A percentile compares a stretch with the other conserved stretches of the same genome.
Conservation (phyloP, 1,140 invertebrate genomes). For the Apis dorsata region DNA sequence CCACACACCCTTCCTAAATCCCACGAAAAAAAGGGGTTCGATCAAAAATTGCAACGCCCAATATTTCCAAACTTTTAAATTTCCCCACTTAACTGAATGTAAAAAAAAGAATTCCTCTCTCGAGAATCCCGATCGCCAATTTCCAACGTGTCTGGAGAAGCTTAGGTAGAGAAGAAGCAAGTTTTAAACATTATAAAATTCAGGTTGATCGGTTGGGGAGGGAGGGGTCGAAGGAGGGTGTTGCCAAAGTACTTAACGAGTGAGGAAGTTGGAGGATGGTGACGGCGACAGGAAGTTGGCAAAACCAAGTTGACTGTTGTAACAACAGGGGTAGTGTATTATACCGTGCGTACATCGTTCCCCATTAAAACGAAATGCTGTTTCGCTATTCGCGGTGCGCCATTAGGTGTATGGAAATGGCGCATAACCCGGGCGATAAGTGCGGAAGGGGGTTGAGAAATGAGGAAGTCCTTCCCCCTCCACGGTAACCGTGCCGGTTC, state of each 20-base stretch:
- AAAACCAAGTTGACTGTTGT: constrained; percentile 45
- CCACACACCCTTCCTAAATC: no score
- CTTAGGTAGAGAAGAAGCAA: background rate
- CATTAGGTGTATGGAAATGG: constrained; percentile 68
- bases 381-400: constrained; percentile 65
- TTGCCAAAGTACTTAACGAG: constrained; percentile 63
- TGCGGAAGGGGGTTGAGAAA: constrained; percentile 68
- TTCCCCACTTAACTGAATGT: no score
- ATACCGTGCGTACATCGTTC: constrained; percentile 29
- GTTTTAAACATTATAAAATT: constrained; percentile 50
- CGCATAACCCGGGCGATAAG: constrained; percentile 67
- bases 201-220: constrained; percentile 5
- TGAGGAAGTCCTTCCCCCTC: constrained; percentile 53
- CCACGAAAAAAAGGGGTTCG: no score
- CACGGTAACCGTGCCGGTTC: constrained; percentile 61
- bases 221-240: constrained; percentile 48
- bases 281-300: constrained; percentile 56
- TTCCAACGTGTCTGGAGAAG: no score
- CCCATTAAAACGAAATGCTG: constrained; percentile 68
- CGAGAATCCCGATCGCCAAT: no score
- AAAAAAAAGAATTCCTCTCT: no score
- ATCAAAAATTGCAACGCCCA: no score
- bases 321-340: constrained; percentile 37
- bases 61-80: no score
- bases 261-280: constrained; percentile 51